Base-by-base conservation (phyloP, 2,797 vertebrate species). In the Cirrhinus mrigala region DNA sequence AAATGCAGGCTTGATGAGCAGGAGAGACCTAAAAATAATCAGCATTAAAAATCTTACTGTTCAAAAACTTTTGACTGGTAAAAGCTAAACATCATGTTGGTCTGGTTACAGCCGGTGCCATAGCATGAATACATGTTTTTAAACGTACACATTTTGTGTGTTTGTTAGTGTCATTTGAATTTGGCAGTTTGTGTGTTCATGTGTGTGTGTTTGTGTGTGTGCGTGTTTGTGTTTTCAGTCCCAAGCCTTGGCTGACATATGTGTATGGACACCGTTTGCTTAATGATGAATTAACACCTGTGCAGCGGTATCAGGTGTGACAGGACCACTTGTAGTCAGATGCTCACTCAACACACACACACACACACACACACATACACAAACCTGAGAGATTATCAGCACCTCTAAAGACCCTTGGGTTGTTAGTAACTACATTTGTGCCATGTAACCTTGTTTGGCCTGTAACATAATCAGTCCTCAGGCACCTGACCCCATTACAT, bases 221-320 rank as follows among this genome's bases (percentile, higher is more conserved):
- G 80, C 54, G 82, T 89, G 81, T 87, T 83, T 91, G 40, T 88
- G 62, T 79, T n/a, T 58, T 80, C 50, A 29, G 58, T 89, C 84
- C 27, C 50, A 89, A 90, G 82, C 85, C 85, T 87, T 91, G 87
- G 81, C 90, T 92, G 83, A 87, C 90, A 92, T 91, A 89, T 92
- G 89, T 89, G 88, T 91, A 68, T 91, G 82, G 91, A 87, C 64
- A 89, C 90, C 85, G 87, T 92, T 93, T 90, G 91, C 79, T 84
- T 8, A n/a, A 69, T 76, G 87, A 89, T 86, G 83, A 87, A 84
- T 90, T 90, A 92, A 92, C 92, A 91, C 90, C 85, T 84, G 20
- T 78, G 90, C 90, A 89, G 87, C 89, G 88, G 74, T 92, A 91
- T 92, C 92, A 91, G 85, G 70, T 88, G 88, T 85, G 84, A 76